Percentiles rank a stretch among this genome's conserved stretches.
Evolutionary conservation across 2,797 vertebrate genomes (phyloP).

Genomic region (Spheniscus humboldti): DNA sequence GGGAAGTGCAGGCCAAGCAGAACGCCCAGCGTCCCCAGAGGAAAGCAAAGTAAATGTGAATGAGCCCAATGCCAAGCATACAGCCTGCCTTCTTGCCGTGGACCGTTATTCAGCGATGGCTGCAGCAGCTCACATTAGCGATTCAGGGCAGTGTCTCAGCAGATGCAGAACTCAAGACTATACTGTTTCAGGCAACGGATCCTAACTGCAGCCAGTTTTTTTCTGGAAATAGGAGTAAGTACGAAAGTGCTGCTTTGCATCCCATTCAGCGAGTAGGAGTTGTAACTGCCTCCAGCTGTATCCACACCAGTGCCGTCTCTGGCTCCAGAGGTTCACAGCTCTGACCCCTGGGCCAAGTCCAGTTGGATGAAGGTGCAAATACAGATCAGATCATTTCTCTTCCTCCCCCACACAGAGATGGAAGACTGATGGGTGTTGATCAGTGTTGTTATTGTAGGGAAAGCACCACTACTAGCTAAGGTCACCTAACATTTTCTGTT

Average conservation of each 20-base stretch:
- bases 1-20: not conserved
- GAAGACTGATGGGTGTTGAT: not conserved
- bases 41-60: rapidly evolving
- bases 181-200: not conserved
- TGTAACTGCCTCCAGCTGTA: not conserved
- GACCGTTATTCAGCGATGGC: rapidly evolving
- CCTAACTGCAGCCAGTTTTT: not conserved
- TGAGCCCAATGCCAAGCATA: rapidly evolving
- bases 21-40: rapidly evolving
- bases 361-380: not conserved
- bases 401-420: not conserved
- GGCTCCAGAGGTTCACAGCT: not conserved
- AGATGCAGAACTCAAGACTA: not conserved
- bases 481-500: not conserved
- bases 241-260: not conserved
- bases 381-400: not conserved
- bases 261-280: not conserved
- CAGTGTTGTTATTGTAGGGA: rapidly evolving
- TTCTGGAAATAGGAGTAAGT: rapidly evolving
- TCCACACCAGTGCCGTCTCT: not conserved
- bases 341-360: not conserved
- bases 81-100: not conserved
- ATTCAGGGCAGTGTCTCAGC: not conserved
- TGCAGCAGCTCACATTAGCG: rapidly evolving
- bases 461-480: not conserved